Conservation (phyloP, 2,888 invertebrate genomes). For the Nipponacmea schrenckii region DNA sequence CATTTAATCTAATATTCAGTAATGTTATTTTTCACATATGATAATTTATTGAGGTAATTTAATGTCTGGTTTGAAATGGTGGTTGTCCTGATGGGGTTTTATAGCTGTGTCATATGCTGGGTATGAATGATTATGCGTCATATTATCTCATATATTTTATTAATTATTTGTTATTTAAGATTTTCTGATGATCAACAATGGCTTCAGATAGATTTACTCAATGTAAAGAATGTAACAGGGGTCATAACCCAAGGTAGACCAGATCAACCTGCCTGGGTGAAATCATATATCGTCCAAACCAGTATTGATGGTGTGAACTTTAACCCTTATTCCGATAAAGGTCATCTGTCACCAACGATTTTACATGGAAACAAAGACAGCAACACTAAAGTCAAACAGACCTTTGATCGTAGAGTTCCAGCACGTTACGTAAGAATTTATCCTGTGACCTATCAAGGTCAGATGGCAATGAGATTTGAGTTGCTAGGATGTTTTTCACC, state of each 20-base stretch:
- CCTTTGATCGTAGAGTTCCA: conserved; percentile 48
- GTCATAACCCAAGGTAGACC: conserved; percentile 35
- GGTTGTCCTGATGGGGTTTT: not conserved
- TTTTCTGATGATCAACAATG: conserved; percentile 7
- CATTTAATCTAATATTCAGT: too few species aligned
- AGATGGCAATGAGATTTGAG: conserved; percentile 51
- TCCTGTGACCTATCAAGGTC: conserved; percentile 46
- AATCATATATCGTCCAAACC: conserved; percentile 29
- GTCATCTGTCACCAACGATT: conserved; percentile 12
- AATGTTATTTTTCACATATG: too few species aligned
- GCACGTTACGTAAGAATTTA: conserved; percentile 46
- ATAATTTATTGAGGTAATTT: too few species aligned
- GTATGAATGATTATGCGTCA: too few species aligned
- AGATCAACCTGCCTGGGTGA: conserved; percentile 36
- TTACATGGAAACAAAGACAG: conserved; percentile 36
- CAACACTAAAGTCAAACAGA: conserved; percentile 24
- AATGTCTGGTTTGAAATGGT: too few species aligned
- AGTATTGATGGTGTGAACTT: conserved; percentile 33
- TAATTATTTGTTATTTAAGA: not conserved
- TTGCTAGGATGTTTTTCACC: conserved; percentile 41
- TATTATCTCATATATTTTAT: too few species aligned
- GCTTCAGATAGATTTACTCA: conserved; percentile 29
- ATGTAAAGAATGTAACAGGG: conserved; percentile 32
- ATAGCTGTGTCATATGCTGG: too few species aligned
- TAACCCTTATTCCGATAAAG: conserved; percentile 24